A percentile compares a stretch with the other conserved stretches of the same genome.
These are phyloP conservation scores for Fratercula arctica DNA, from an alignment of 2,797 vertebrate species.

Conservation along the genomic window DNA sequence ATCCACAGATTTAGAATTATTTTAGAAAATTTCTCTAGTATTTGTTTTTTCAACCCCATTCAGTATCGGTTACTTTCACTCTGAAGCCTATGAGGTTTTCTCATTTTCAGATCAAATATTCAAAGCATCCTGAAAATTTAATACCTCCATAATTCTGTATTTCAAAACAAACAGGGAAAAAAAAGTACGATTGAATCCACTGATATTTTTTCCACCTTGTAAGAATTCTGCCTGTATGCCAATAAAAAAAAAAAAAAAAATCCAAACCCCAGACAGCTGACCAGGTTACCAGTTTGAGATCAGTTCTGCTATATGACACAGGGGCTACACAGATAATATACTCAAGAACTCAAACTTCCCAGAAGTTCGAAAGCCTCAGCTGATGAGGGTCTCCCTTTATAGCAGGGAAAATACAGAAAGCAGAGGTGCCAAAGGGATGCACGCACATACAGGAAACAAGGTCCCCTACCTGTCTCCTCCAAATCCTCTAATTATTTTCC, in stretches of 20 bases:
- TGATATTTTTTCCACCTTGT: not conserved
- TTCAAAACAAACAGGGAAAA: not conserved
- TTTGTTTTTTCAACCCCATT: not conserved
- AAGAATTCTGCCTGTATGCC: not conserved
- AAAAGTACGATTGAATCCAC: not conserved
- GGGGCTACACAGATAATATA: not conserved
- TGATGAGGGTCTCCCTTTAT: not conserved
- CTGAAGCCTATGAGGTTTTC: not conserved
- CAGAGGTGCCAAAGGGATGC: not conserved
- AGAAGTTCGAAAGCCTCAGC: not conserved
- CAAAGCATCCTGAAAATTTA: conserved; percentile 1
- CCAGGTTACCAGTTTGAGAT: not conserved
- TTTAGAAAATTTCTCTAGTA: not conserved
- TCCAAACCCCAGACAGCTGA: not conserved
- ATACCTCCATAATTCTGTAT: not conserved
- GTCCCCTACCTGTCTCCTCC: not conserved
- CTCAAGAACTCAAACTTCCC: not conserved
- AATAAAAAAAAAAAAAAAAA: not conserved
- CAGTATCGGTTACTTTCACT: not conserved
- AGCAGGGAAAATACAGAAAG: not conserved
- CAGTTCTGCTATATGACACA: not conserved
- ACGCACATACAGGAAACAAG: not conserved
- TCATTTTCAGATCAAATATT: conserved; percentile 13
- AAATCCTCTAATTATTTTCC: not conserved
- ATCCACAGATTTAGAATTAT: not conserved